Evolutionary conservation across 2,797 vertebrate species (phyloP), one percentile per base, ranked within the genome.

Genomic region (Chaetophractus vellerosus): DNA sequence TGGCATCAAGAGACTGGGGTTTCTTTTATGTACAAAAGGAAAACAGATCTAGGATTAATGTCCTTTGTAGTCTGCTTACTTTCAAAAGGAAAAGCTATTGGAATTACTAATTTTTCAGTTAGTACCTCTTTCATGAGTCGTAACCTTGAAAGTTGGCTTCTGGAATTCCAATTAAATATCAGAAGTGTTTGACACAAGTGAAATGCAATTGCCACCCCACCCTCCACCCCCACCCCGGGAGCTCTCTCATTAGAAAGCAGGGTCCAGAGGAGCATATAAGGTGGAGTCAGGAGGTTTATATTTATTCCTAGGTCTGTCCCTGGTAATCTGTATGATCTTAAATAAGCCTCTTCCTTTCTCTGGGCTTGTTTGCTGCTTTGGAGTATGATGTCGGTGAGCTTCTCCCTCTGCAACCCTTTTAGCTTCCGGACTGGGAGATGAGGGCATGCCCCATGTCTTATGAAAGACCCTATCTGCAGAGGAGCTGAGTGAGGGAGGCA

Each of bases 161-260:
- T 69, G 55, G 64, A 82, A 94, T 76, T 64, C 36, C 11, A 93
- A 16, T 84, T 76, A 83, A 95, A 74, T 64, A 59, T 21, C 64
- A 36, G 38, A 94, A 95, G 61, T 28, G 28, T 90, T 93, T 88
- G 50, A 36, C 33, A 36, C 41, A 90, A 94, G 69, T 83, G 74
- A 92, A 82, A 78, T 59, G 28, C 38, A 85, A 4, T 18, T 0
- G 5, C 16, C 1, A 21, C 36, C 38, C 23, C n/a, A n/a, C n/a
- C 38, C 28, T 6, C 2, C 26, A 55, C 0, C n/a, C 66, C n/a
- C 66, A 69, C 28, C 9, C 15, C 7, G 9, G 48, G 63, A 90
- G 33, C 9, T 64, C 61, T 85, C 21, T 55, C 24, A 84, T 89
- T 93, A 90, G 63, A 85, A 52, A 69, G 61, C 15, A 82, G 85